Base-by-base conservation (phyloP, 2,113 vertebrate genomes). In the Etheostoma cragini region DNA sequence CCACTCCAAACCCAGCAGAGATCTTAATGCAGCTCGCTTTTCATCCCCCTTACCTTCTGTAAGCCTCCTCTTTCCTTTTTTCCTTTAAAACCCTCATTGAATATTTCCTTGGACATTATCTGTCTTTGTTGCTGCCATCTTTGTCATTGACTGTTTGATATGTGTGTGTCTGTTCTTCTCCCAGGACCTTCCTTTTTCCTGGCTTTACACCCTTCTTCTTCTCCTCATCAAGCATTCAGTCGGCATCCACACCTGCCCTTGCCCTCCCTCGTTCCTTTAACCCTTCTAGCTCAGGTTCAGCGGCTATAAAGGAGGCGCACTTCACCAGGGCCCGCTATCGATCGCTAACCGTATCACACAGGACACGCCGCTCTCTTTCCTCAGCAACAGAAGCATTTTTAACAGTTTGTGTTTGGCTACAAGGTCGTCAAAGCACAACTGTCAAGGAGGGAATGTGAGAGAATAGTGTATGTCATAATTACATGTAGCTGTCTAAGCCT, bases 251-350 rank as follows among this genome's bases (percentile, higher is more conserved):
- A 13, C 33, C 35, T 87, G 89, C 80, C 84, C 88, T 89, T 70
- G 74, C 80, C 64, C 80, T 87, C 81, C 73, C 80, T 86, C 62
- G 49, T 83, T 90, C 84, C 82, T 93, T 93, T 94, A 94, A 94
- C 93, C 93, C 87, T 87, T 91, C 80, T 84, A 77, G 89, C 87
- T 87, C 78, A 66, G 90, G 91, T 93, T 94, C 94, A 93, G 72
- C 47, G 74, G 81, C 86, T 94, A 70, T 87, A 88, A 92, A 91
- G 73, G 89, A 87, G 76, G 71, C 47, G 16, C 45, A 63, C 86
- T 89, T 89, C 86, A 77, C 22, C 54, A 5, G 70, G 76, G 86
- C 66, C 62, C 10, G n/a, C 65, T 87, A 94, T 94, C 86, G 90
- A 94, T 94, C 26, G 26, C 26, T 26, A 26, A 26, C 88, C 38